phyloP scores from a whole-genome alignment of 2,113 vertebrate species.

The Electrona antarctica region DNA sequence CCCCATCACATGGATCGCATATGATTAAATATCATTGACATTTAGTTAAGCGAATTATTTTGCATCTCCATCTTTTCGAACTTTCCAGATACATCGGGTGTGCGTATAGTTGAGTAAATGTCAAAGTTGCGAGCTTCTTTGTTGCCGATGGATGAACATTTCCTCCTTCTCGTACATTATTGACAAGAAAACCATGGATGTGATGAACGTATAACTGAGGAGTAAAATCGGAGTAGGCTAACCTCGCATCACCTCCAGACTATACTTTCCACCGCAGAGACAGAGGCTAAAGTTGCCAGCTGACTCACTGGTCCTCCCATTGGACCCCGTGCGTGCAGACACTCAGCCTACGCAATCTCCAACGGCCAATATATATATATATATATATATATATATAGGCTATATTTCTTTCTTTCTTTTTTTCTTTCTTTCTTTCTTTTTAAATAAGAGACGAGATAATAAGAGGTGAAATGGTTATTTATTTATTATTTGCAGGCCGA shows the following conservation, averaged over 20 bases:
- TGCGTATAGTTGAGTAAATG: constrained; percentile 33
- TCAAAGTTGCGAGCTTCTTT: constrained; percentile 33
- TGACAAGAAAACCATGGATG: constrained; percentile 44
- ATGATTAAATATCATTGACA: constrained; percentile 54
- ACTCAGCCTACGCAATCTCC: too few species aligned
- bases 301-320: constrained; percentile 63
- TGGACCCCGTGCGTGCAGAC: constrained; percentile 12
- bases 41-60: background rate
- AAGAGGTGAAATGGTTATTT: too few species aligned
- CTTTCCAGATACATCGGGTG: constrained; percentile 58
- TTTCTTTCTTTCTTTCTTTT: too few species aligned
- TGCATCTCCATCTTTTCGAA: constrained; percentile 44
- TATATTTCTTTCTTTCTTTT: too few species aligned
- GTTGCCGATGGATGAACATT: constrained; percentile 25
- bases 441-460: too few species aligned
- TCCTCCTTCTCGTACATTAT: constrained; percentile 53
- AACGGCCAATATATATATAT: too few species aligned
- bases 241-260: too few species aligned
- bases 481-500: too few species aligned
- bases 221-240: constrained; percentile 37
- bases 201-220: constrained; percentile 48
- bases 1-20: constrained; percentile 66
- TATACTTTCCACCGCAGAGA: too few species aligned
- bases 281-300: constrained; percentile 43
- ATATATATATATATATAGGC: too few species aligned